Evolutionary conservation across 2,113 vertebrate species (phyloP).

Genomic region (Microtus richardsoni): DNA sequence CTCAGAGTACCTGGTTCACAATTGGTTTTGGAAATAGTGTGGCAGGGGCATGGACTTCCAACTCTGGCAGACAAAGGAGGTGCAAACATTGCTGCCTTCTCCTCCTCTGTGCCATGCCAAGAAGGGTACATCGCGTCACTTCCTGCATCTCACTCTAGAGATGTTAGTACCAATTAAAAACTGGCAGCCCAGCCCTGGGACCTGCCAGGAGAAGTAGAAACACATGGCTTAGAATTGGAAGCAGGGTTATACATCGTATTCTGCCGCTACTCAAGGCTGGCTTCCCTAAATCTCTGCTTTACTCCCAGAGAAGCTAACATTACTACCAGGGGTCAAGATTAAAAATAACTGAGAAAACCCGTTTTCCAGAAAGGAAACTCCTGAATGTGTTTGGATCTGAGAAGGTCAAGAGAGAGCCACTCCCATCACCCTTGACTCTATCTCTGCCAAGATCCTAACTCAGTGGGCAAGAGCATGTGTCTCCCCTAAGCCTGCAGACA

Average conservation of each 20-base stretch:
- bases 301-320: not conserved
- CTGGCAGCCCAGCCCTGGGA: too few species aligned
- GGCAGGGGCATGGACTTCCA: not conserved
- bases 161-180: not conserved
- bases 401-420: not conserved
- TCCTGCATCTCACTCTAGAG: not conserved
- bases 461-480: rapidly evolving
- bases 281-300: not conserved
- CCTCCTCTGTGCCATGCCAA: not conserved
- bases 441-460: not conserved
- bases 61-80: not conserved
- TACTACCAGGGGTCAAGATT: not conserved
- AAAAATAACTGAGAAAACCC: not conserved
- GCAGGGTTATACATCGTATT: too few species aligned
- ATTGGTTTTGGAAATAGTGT: not conserved
- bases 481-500: not conserved
- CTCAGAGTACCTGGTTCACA: not conserved
- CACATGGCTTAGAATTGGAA: not conserved
- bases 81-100: rapidly evolving
- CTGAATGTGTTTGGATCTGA: not conserved
- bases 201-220: not conserved
- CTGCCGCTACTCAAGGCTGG: not conserved
- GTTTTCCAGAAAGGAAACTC: not conserved
- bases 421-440: not conserved
- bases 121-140: not conserved